Base-by-base conservation (phyloP, 92 coral and sea anemone species). In the Porites divaricata region DNA sequence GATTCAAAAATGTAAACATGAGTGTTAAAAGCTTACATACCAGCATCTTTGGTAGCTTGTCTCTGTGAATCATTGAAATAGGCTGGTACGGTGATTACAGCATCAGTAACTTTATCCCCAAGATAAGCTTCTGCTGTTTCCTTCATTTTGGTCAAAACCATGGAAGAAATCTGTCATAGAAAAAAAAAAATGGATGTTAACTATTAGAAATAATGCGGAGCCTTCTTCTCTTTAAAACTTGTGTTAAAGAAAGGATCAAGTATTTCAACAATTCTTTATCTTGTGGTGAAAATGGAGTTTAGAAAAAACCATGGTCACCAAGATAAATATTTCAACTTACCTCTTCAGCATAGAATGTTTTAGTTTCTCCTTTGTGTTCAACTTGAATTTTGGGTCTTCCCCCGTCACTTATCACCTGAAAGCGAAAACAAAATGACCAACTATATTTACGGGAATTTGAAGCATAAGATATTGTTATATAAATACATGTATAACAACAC, bases 1-100 rank as follows among this genome's bases (percentile, higher is more conserved):
- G 59, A 11, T 54, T 11, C 16, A 54, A 11, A 54, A 35, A 35
- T 35, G n/a, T n/a, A n/a, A n/a, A n/a, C n/a, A n/a, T n/a, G n/a
- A n/a, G n/a, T n/a, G n/a, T n/a, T n/a, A n/a, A 51, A 54, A 54
- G 12, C 14, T 11, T 11, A 54, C 86, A 48, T 79, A 89, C 95
- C 95, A 26, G 95, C 95, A 85, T 91, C 95, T 69, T 91, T 91
- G 7, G 95, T 91, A 63, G 95, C 95, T 26, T 91, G 95, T 17
- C 95, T 80, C 61, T 91, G 95, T 2, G 95, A 91, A 64, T 91
- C 95, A 76, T 91, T 91, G 90, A 91, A 91, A 74, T 91, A 91
- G 0, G 95, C 95, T 4, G 95, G 95, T 19, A 91, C 95, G 14
- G 93, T 85, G 12, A 89, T 66, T 14, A 89, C 93, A 35, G 90